Conservation (phyloP, 2,888 invertebrate species). For the Leptogaster cylindrica region DNA sequence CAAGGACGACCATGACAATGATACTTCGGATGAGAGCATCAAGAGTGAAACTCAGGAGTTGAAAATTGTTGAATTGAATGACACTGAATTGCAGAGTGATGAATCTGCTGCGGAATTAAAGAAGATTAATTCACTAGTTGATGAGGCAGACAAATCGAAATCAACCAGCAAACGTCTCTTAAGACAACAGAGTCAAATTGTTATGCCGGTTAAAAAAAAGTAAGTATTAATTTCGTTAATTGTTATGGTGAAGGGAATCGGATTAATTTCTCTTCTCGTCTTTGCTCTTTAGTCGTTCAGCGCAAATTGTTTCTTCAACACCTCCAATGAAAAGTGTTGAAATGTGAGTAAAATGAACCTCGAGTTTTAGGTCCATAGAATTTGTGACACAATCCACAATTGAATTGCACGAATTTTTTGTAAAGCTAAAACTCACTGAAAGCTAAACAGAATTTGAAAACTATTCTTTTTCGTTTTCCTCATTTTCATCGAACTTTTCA, state of each 20-base stretch:
- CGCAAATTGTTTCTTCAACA: conserved; percentile 32
- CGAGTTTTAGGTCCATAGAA: too few species aligned
- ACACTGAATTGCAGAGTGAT: conserved; percentile 22
- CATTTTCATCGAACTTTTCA: too few species aligned
- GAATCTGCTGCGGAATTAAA: conserved; percentile 4
- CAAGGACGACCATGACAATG: conserved; percentile 31
- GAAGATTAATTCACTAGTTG: background rate
- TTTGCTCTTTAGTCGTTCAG: conserved; percentile 43
- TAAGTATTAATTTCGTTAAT: conserved; percentile 53
- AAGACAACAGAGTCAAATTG: conserved; percentile 58
- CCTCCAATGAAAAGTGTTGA: conserved; percentile 41
- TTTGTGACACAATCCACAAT: too few species aligned
- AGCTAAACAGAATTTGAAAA: too few species aligned
- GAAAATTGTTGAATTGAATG: conserved; percentile 40
- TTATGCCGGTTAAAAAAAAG: conserved; percentile 57
- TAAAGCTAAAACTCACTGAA: too few species aligned
- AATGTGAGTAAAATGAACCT: conserved; percentile 47
- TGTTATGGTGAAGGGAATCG: background rate
- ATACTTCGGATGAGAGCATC: conserved; percentile 21
- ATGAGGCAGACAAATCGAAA: conserved; percentile 53
- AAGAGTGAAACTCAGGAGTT: conserved; percentile 34
- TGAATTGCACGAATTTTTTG: too few species aligned
- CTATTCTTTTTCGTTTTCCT: too few species aligned
- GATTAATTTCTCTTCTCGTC: background rate
- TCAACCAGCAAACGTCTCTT: conserved; percentile 54